Conservation (phyloP, 2,888 invertebrate species). For the Protula sp. region DNA sequence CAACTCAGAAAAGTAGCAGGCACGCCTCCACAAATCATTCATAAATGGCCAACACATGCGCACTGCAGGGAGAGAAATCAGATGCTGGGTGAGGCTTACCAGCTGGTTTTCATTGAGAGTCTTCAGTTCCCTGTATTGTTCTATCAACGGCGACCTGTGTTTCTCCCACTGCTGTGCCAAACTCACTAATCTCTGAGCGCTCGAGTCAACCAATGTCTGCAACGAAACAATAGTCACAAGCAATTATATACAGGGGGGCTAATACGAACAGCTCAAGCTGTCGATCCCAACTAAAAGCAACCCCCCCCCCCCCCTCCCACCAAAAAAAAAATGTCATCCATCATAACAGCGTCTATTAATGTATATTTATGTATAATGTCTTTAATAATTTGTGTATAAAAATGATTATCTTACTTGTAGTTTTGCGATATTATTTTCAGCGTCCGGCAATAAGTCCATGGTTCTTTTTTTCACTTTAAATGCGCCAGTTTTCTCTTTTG, state of each 20-base stretch:
- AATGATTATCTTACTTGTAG: conserved; percentile 45
- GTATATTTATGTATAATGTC: too few relatives aligned
- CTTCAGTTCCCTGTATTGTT: conserved; percentile 58
- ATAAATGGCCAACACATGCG: too few relatives aligned
- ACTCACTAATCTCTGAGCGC: conserved; percentile 62
- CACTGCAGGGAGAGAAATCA: too few relatives aligned
- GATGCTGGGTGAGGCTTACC: conserved; percentile 26
- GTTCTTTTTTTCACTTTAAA: conserved; percentile 56
- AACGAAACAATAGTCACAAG: too few relatives aligned
- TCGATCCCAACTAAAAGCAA: too few relatives aligned
- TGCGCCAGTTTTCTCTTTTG: conserved; percentile 41
- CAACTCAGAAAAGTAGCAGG: too few relatives aligned
- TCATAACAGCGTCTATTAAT: too few relatives aligned
- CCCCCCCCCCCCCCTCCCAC: too few relatives aligned
- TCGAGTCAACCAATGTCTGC: conserved; percentile 59
- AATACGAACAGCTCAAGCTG: too few relatives aligned
- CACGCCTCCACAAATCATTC: too few relatives aligned
- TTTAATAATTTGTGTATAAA: too few relatives aligned
- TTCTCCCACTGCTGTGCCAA: conserved; percentile 71
- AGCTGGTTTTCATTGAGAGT: conserved; percentile 37
- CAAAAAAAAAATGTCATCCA: too few relatives aligned
- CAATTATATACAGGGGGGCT: neutral
- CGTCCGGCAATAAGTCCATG: conserved; percentile 64
- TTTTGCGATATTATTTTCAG: conserved; percentile 53
- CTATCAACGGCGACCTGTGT: conserved; percentile 64